Base-by-base conservation (phyloP, 2,888 invertebrate genomes). In the Blomia tropicalis region DNA sequence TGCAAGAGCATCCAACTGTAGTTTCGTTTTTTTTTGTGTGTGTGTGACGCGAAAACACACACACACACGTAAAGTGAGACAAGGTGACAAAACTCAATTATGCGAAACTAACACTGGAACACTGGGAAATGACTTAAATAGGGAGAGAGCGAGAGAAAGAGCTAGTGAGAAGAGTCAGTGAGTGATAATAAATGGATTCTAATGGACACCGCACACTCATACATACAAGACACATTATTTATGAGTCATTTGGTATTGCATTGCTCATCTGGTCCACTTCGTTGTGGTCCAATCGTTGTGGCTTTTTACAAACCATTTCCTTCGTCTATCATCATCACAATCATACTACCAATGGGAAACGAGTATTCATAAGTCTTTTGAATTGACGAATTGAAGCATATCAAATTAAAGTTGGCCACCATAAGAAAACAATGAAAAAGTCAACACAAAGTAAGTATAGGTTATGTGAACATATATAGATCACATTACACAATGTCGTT, bases 31-130 rank as follows among this genome's bases (percentile, higher is more conserved):
- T n/a, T 41, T n/a, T 41, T 14, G 14, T 41, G 14, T 25, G 22
- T 36, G 17, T 36, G 36, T 17, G 36, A 36, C 36, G 7, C 36
- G 17, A 36, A 17, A 11, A 17, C 7, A 36, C 36, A 36, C 17
- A n/a, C n/a, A n/a, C n/a, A n/a, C n/a, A n/a, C 41, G 14, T n/a
- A 17, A 17, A 41, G 41, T n/a, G n/a, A 41, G n/a, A 41, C 22
- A 19, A 47, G 51, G 51, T 47, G 51, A 47, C 51, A 47, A 47
- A 22, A 47, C 14, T 47, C 51, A 47, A 47, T 47, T 47, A 47
- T 47, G 11, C 51, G 51, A 47, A 47, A 47, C 51, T 11, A 47
- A 47, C 22, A 47, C n/a, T n/a, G 41, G 41, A n/a, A 14, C 41
- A 41, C 41, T 41, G 14, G 14, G 41, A 41, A 41, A n/a, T 17